Percentiles rank a stretch among this genome's conserved stretches.
These are phyloP conservation scores for Mormoops blainvillei DNA, from an alignment of 2,113 vertebrate species.

Conservation along the genomic window DNA sequence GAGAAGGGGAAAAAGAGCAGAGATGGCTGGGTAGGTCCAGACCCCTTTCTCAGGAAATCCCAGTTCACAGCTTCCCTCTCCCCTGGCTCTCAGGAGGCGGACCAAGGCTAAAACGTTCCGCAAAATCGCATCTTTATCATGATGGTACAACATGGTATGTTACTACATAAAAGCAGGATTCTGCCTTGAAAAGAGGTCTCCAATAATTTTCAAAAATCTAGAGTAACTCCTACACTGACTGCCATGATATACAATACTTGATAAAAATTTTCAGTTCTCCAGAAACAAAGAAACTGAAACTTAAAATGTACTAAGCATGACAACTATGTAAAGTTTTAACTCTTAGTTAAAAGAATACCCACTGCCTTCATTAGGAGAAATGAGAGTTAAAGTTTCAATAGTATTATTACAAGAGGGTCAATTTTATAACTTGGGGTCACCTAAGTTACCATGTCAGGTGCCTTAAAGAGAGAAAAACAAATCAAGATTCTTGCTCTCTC, in stretches of 20 bases:
- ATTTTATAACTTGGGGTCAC: neutral
- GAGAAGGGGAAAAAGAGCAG: neutral
- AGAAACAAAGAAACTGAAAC: neutral
- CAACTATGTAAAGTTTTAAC: neutral
- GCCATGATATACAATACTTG: neutral
- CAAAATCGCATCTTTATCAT: neutral
- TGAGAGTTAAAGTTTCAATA: neutral
- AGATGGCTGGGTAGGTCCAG: neutral
- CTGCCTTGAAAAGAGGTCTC: neutral
- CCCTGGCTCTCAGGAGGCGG: neutral
- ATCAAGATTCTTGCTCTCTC: neutral
- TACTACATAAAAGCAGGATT: neutral
- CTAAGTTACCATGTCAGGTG: neutral
- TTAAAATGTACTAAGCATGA: neutral
- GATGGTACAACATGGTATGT: neutral
- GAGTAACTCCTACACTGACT: neutral
- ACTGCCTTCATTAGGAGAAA: neutral
- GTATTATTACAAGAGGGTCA: neutral
- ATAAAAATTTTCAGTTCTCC: neutral
- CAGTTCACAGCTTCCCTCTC: neutral
- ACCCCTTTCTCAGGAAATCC: neutral
- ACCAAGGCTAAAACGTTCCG: neutral
- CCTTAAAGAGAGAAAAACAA: neutral
- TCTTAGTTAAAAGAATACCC: neutral
- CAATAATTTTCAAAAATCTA: neutral